These are phyloP conservation scores for Coleophora deauratella DNA, from an alignment of 2,888 invertebrate genomes.

Conservation along the genomic window DNA sequence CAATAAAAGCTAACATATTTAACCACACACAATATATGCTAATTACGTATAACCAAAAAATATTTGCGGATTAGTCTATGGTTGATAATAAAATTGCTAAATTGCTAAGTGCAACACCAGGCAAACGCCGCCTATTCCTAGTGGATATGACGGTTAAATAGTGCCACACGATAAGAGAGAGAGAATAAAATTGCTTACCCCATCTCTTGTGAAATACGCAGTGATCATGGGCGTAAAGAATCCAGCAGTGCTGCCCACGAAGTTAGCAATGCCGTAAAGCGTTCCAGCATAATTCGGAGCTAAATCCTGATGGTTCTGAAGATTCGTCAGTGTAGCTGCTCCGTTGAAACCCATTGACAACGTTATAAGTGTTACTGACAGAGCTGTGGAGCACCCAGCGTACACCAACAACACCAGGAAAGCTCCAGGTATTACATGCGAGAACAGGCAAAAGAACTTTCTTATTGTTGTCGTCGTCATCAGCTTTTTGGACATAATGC, in stretches of 20 bases:
- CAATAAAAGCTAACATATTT: too few species aligned
- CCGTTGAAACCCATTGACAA: conserved; percentile 80
- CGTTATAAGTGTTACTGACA: conserved; percentile 77
- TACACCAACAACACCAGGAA: conserved; percentile 72
- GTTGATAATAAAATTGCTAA: too few species aligned
- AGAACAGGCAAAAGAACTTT: conserved; percentile 78
- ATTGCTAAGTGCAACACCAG: too few species aligned
- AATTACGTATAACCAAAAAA: too few species aligned
- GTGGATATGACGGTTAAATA: too few species aligned
- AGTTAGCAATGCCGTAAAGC: conserved; percentile 85
- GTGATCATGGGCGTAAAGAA: conserved; percentile 83
- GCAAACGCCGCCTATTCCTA: too few species aligned
- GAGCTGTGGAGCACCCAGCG: conserved; percentile 75
- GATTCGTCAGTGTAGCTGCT: conserved; percentile 75
- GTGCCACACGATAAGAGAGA: too few species aligned
- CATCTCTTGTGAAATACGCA: conserved; percentile 75
- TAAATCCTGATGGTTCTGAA: conserved; percentile 81
- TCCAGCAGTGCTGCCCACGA: conserved; percentile 80
- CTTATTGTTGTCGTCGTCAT: conserved; percentile 68
- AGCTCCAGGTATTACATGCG: conserved; percentile 69
- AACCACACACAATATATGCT: too few species aligned
- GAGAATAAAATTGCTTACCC: conserved; percentile 41
- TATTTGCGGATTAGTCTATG: too few species aligned
- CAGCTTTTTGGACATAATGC: conserved; percentile 56
- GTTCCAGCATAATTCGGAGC: conserved; percentile 86